Evolutionary conservation across 2,113 vertebrate species (phyloP), one percentile per base, ranked within the genome.

Genomic region (Carassius auratus): DNA sequence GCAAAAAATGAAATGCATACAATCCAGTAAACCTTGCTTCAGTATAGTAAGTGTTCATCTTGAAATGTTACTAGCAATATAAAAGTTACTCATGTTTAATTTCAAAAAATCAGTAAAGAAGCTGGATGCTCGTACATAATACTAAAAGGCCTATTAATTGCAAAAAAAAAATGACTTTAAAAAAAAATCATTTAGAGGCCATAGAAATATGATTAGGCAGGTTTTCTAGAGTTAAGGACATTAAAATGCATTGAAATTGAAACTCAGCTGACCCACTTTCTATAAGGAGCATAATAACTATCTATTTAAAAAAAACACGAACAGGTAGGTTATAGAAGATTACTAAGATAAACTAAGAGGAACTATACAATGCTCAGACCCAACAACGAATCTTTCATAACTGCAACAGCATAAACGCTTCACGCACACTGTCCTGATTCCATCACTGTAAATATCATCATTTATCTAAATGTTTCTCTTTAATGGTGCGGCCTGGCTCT

Each of bases 391-490:
- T 81, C 79, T 81, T 52, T 81, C 15, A 52, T 68, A 45, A 69
- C 23, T 21, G 45, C n/a, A 17, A 26, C 45, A 21, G 42, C 9
- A 52, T 69, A 76, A 76, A 76, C 75, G 15, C 75, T 76, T 26
- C 30, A 30, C 8, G 9, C 62, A 36, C 64, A 14, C 79, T 68
- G 79, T 81, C 79, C 79, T 15, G 26, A 81, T 68, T 81, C 62
- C 26, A 81, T 81, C 79, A 81, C 79, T 14, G 62, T 69, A 69
- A 81, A 69, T 69, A 81, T 81, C 45, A 69, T 50, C 1, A 81
- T 52, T 81, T 33, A 81, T 55, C 14, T 30, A 21, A 42, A 81
- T 14, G 78, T 48, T 52, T 81, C 48, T 33, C 38, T 48, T 48
- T 48, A 48, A 50, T 69, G 42, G 62, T 68, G 42, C n/a, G 79